phyloP scores from a whole-genome alignment of 2,113 vertebrate genomes.

The Silurus asotus region DNA sequence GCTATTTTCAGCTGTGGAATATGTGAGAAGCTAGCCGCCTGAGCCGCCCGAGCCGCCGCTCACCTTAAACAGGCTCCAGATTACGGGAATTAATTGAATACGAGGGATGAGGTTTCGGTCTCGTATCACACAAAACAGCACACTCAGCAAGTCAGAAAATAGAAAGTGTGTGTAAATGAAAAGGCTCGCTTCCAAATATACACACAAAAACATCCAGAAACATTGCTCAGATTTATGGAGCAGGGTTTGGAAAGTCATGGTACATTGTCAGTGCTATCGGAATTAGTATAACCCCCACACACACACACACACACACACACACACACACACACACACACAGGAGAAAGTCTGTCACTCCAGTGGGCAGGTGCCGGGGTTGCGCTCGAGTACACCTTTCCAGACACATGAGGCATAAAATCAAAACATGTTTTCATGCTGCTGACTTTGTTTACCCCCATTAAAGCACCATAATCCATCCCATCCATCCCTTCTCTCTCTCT shows the following conservation, averaged over 20 bases:
- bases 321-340: slow-evolving; percentile 17
- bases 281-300: slow-evolving; percentile 16
- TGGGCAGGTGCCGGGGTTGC: slow-evolving; percentile 34
- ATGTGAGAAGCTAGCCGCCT: slow-evolving; percentile 19
- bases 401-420: slow-evolving; percentile 12
- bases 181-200: slow-evolving; percentile 22
- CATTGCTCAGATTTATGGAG: slow-evolving; percentile 11
- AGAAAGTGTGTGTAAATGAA: slow-evolving; percentile 5
- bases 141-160: slow-evolving; percentile 26
- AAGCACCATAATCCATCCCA: slow-evolving; percentile 4
- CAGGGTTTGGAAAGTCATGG: neutral
- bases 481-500: too few species aligned
- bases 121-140: slow-evolving; percentile 15
- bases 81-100: slow-evolving; percentile 51
- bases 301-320: slow-evolving; percentile 7
- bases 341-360: neutral
- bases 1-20: slow-evolving; percentile 38
- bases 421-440: slow-evolving; percentile 11
- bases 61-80: slow-evolving; percentile 69
- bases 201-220: slow-evolving; percentile 54
- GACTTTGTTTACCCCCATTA: slow-evolving; percentile 31
- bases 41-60: neutral
- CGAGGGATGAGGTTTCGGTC: slow-evolving; percentile 68
- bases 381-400: slow-evolving; percentile 39
- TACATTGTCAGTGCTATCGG: slow-evolving; percentile 4